These are phyloP conservation scores for Seira musarum DNA, from an alignment of 2,888 invertebrate species.

Conservation along the genomic window DNA sequence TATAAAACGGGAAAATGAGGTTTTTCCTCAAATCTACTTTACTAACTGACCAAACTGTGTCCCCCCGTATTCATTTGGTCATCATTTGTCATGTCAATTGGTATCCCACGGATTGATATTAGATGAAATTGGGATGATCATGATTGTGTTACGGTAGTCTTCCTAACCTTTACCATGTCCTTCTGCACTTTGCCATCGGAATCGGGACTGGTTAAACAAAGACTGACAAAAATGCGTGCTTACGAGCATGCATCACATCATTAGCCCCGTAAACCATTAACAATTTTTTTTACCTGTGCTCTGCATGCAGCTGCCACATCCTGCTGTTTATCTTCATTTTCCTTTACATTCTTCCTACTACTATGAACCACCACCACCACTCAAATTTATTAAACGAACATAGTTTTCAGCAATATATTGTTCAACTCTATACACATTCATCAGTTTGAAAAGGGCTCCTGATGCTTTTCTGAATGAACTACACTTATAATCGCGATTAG, in stretches of 20 bases:
- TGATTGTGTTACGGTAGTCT: neutral
- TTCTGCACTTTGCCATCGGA: neutral
- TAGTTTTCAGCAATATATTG: neutral
- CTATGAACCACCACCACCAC: neutral
- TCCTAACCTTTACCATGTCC: neutral
- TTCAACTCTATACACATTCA: neutral
- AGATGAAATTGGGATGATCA: neutral
- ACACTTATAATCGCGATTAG: neutral
- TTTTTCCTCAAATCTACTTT: too few relatives aligned
- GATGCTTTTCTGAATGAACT: neutral
- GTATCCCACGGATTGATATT: neutral
- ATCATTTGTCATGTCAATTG: neutral
- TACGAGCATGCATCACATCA: neutral
- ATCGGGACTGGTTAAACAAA: too few relatives aligned
- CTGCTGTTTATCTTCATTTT: constrained; percentile 16
- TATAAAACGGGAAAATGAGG: too few relatives aligned
- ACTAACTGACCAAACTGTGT: too few relatives aligned
- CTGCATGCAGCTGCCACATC: constrained; percentile 21
- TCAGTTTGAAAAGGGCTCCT: neutral
- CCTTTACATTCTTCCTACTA: neutral
- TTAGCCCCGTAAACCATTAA: neutral
- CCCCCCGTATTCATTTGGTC: too few relatives aligned
- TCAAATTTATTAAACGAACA: neutral
- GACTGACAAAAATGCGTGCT: neutral
- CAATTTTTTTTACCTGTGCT: constrained; percentile 1